Conservation (phyloP, 1,140 invertebrate species). For the Drosophila kepulauana region DNA sequence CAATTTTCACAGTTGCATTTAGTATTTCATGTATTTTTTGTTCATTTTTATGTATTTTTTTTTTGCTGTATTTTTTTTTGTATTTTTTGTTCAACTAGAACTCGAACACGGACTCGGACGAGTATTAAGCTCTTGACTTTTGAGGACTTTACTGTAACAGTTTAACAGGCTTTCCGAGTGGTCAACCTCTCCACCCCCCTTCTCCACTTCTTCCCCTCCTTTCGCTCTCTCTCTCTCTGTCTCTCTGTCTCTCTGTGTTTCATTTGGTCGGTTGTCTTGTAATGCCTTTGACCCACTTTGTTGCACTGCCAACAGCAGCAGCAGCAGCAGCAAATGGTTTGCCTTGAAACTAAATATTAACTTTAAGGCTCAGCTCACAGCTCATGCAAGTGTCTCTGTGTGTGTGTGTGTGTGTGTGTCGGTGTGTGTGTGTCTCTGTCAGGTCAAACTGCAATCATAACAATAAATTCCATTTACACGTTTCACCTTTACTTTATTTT, state of each 20-base stretch:
- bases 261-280: slow-evolving; percentile 13
- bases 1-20: slow-evolving; percentile 14
- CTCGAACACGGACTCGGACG: slow-evolving; percentile 1
- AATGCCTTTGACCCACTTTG: slow-evolving; percentile 49
- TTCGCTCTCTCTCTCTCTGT: background rate
- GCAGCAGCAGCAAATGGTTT: slow-evolving; percentile 25
- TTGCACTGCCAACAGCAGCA: slow-evolving; percentile 16
- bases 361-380: slow-evolving; percentile 36
- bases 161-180: slow-evolving; percentile 33
- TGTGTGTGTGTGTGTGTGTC: slow-evolving; percentile 3
- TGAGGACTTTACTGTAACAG: slow-evolving; percentile 32
- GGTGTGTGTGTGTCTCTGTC: slow-evolving; percentile 34
- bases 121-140: slow-evolving; percentile 31
- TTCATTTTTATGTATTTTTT: background rate
- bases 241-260: background rate
- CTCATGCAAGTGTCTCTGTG: slow-evolving; percentile 4
- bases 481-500: slow-evolving; percentile 59
- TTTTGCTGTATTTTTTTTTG: background rate
- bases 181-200: background rate
- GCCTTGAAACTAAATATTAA: slow-evolving; percentile 53
- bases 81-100: background rate
- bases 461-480: slow-evolving; percentile 77
- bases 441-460: slow-evolving; percentile 77
- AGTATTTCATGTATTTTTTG: slow-evolving; percentile 5
- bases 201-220: background rate